A percentile compares a stretch with the other conserved stretches of the same genome.
These are phyloP conservation scores for Sebastes taczanowskii DNA, from an alignment of 2,797 vertebrate genomes.

Conservation along the genomic window DNA sequence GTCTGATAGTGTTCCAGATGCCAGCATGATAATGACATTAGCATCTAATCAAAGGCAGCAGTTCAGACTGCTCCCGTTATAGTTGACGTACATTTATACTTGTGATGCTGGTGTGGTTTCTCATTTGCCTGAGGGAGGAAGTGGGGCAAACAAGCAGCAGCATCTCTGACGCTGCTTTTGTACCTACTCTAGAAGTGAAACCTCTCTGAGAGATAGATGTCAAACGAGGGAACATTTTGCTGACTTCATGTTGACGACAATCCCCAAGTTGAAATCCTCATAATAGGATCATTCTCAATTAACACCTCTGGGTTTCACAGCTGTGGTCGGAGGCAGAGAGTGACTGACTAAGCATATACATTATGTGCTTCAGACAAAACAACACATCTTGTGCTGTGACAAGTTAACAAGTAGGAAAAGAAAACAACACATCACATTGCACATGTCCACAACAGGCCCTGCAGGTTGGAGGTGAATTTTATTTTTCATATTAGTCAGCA, in stretches of 20 bases:
- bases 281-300: slow-evolving; percentile 1
- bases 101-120: slow-evolving; percentile 35
- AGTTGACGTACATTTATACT: slow-evolving; percentile 18
- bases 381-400: background rate
- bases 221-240: background rate
- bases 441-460: background rate
- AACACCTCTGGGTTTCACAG: slow-evolving; percentile 31
- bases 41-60: slow-evolving; percentile 53
- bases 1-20: slow-evolving; percentile 25
- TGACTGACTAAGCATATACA: slow-evolving; percentile 16
- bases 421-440: background rate
- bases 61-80: slow-evolving; percentile 10
- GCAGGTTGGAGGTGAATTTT: background rate
- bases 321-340: background rate
- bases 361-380: background rate
- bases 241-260: background rate
- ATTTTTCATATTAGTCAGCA: background rate
- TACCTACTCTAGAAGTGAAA: background rate
- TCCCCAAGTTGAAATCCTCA: background rate
- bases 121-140: slow-evolving; percentile 23
- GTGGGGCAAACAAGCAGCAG: slow-evolving; percentile 2
- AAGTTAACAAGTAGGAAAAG: background rate
- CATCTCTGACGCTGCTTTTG: background rate
- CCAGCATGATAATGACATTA: slow-evolving; percentile 55
- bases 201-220: background rate